Evolutionary conservation across 2,888 invertebrate genomes (phyloP).

Genomic region (Agrotis exclamationis): DNA sequence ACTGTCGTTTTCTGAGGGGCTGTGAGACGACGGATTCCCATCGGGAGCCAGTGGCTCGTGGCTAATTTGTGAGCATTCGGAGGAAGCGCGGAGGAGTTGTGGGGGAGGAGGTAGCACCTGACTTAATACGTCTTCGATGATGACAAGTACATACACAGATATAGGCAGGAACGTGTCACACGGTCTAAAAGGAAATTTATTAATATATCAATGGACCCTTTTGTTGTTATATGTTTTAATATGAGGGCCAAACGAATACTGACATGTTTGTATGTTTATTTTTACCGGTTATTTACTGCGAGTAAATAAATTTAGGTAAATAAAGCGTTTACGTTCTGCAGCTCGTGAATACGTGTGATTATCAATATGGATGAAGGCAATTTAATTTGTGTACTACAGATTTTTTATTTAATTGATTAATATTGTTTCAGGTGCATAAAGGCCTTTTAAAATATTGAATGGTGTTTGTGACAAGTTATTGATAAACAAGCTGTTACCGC

Average conservation of each 20-base stretch:
- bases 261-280: slow-evolving; percentile 40
- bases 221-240: slow-evolving; percentile 33
- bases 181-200: slow-evolving; percentile 45
- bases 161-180: slow-evolving; percentile 20
- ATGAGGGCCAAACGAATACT: slow-evolving; percentile 38
- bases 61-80: slow-evolving; percentile 64
- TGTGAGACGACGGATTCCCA: slow-evolving; percentile 54
- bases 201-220: slow-evolving; percentile 55
- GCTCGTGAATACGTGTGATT: slow-evolving; percentile 34
- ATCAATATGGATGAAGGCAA: slow-evolving; percentile 12
- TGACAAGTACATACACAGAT: slow-evolving; percentile 48
- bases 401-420: slow-evolving; percentile 21
- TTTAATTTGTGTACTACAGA: not conserved
- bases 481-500: not conserved
- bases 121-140: slow-evolving; percentile 55
- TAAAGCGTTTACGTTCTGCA: slow-evolving; percentile 13
- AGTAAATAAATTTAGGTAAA: slow-evolving; percentile 39
- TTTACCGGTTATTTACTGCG: slow-evolving; percentile 36
- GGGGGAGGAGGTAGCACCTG: slow-evolving; percentile 44
- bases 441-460: not conserved
- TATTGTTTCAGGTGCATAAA: not conserved
- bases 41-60: slow-evolving; percentile 65
- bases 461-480: not conserved
- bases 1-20: slow-evolving; percentile 45
- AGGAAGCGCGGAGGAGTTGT: not conserved